Percentiles rank a stretch among this genome's conserved stretches.
phyloP scores from a whole-genome alignment of 2,113 vertebrate species.

The Myrmecobius fasciatus region DNA sequence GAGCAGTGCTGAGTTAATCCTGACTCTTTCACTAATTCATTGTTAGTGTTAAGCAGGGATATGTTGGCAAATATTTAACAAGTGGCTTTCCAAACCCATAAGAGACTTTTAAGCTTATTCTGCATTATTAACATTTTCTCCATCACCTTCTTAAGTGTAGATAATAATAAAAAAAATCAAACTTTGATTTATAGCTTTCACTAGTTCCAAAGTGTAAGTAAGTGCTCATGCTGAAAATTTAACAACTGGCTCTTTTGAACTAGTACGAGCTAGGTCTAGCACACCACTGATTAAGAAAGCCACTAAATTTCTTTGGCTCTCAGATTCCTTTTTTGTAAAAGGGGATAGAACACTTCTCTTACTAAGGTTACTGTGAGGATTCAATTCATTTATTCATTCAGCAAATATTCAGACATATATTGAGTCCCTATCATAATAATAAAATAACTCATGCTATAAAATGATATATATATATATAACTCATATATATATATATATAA shows the following conservation, averaged over 20 bases:
- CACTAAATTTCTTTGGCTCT: constrained; percentile 11
- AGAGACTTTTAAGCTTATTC: background rate
- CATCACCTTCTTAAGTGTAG: background rate
- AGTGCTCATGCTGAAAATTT: background rate
- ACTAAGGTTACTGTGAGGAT: background rate
- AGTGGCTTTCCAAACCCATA: background rate
- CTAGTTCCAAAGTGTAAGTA: background rate
- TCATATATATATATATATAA: too few species aligned
- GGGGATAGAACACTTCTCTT: background rate
- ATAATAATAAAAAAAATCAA: background rate
- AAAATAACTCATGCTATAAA: background rate
- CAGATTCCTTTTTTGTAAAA: background rate
- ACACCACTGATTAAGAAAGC: background rate
- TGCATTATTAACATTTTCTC: background rate
- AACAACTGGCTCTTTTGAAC: background rate
- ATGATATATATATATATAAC: too few species aligned
- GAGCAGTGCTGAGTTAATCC: background rate
- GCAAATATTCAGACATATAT: background rate
- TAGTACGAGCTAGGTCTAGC: background rate
- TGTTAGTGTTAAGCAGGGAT: constrained; percentile 3
- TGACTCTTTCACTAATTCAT: background rate
- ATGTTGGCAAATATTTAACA: background rate
- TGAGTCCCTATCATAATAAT: background rate
- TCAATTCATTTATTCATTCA: background rate
- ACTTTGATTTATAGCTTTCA: background rate